These are phyloP conservation scores for Nasua narica DNA, from an alignment of 2,797 vertebrate genomes.

Conservation along the genomic window DNA sequence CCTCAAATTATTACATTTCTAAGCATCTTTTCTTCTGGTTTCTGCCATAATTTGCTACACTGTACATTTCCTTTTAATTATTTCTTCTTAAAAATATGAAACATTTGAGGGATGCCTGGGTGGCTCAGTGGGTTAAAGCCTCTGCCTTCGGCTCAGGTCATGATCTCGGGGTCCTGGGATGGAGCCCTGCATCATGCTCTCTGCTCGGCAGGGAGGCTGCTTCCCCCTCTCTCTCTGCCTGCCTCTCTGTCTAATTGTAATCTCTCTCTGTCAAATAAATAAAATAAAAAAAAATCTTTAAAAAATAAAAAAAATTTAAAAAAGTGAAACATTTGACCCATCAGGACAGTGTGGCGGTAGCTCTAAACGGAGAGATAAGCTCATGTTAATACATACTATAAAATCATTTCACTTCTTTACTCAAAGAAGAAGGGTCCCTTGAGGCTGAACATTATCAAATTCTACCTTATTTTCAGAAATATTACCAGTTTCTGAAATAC, in stretches of 20 bases:
- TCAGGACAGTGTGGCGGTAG: neutral
- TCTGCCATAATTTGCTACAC: neutral
- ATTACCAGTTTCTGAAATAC: conserved; percentile 18
- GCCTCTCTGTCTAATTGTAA: too few relatives aligned
- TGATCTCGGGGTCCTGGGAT: too few relatives aligned
- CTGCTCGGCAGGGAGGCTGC: too few relatives aligned
- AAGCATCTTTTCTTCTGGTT: conserved; percentile 22
- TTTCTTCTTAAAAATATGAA: conserved; percentile 31
- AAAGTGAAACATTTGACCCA: neutral
- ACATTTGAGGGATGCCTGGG: neutral
- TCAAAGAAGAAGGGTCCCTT: conserved; percentile 10
- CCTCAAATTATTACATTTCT: conserved; percentile 30
- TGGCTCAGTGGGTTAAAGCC: too few relatives aligned
- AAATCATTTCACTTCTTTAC: neutral
- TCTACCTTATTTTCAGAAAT: neutral
- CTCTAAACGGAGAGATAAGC: neutral
- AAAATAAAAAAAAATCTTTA: too few relatives aligned
- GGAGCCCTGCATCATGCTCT: too few relatives aligned
- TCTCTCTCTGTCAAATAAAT: too few relatives aligned
- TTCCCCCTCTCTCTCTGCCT: too few relatives aligned
- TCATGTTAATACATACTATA: neutral
- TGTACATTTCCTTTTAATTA: conserved; percentile 41
- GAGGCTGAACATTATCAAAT: neutral
- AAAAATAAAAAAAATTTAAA: too few relatives aligned
- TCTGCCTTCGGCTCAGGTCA: too few relatives aligned